These are phyloP conservation scores for Melanotaenia boesemani DNA, from an alignment of 2,797 vertebrate species.

Conservation along the genomic window DNA sequence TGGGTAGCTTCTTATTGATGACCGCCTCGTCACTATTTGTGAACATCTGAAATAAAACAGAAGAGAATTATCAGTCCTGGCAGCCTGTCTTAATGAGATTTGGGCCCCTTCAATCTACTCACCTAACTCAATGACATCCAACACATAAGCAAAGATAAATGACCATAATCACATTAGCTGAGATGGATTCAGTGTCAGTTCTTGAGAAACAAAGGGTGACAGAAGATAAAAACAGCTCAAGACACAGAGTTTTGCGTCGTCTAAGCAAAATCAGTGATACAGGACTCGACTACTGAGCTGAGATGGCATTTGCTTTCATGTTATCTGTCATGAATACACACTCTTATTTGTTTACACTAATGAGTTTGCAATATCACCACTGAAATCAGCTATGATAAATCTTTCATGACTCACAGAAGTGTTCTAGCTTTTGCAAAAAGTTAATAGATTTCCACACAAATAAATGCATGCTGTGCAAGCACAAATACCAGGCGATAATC, in stretches of 20 bases:
- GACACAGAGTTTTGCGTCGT: constrained; percentile 21
- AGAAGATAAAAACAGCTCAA: constrained; percentile 26
- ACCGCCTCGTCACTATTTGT: constrained; percentile 97
- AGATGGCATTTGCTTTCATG: constrained; percentile 8
- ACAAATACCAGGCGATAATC: constrained; percentile 35
- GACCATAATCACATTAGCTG: constrained; percentile 46
- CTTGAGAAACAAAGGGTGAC: constrained; percentile 18
- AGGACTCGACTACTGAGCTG: constrained; percentile 25
- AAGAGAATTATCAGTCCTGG: constrained; percentile 40
- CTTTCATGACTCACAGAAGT: constrained; percentile 18
- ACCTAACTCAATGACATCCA: constrained; percentile 40
- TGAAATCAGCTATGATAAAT: constrained; percentile 17
- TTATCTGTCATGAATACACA: constrained; percentile 16
- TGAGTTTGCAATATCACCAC: constrained; percentile 13
- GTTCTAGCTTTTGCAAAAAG: constrained; percentile 16
- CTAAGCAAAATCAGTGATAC: constrained; percentile 17
- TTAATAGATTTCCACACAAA: constrained; percentile 43
- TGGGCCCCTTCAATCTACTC: constrained; percentile 8
- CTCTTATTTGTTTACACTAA: constrained; percentile 21
- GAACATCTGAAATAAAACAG: constrained; percentile 91
- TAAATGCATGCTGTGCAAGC: constrained; percentile 24
- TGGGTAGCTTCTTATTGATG: constrained; percentile 99
- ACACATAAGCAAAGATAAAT: constrained; percentile 45
- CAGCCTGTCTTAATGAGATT: constrained; percentile 5
- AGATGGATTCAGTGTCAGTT: constrained; percentile 45